Evolutionary conservation across 92 coral and sea anemone species (phyloP), one percentile per base, ranked within the genome.

Genomic region (Bergia sp.): DNA sequence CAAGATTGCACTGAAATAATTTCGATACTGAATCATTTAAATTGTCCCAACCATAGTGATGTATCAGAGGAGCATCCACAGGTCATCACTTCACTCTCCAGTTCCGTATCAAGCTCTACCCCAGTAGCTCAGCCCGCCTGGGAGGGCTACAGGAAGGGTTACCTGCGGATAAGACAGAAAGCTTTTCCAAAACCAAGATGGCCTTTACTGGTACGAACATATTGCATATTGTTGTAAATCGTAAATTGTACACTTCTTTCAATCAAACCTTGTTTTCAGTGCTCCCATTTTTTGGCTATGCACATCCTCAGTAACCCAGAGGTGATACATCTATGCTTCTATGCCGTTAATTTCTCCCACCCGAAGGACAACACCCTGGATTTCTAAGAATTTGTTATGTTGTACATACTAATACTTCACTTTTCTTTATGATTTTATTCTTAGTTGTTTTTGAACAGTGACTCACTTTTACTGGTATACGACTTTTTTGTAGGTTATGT

Each of bases 161-260:
- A 97, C 82, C 88, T 97, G 61, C 85, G 99, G 84, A 94, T 97
- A 80, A 90, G 94, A 92, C 99, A 97, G 92, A 97, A 96, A 81
- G 98, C 95, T 21, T 97, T 97, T 80, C 98, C 99, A 1, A 97
- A 97, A 88, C 92, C 90, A 82, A 92, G 94, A 82, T 97, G 99
- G 99, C 99, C 99, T 18, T 90, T 97, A 21, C 91, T 97, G 94
- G 99, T 97, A 91, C 66, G 95, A 8, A 38, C 29, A 18, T 61
- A 16, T 61, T 16, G 16, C 58, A 53, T 10, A 53, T 53, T 53
- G 1, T 3, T 53, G 58, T n/a, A n/a, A n/a, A n/a, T n/a, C n/a
- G n/a, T n/a, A n/a, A 53, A 16, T 4, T 53, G 58, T 1, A 53
- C 16, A 12, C 2, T 53, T 16, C 58, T 53, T 16, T 53, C 16